Evolutionary conservation across 1,140 invertebrate species (phyloP).

Genomic region (Lordiphosa collinella): DNA sequence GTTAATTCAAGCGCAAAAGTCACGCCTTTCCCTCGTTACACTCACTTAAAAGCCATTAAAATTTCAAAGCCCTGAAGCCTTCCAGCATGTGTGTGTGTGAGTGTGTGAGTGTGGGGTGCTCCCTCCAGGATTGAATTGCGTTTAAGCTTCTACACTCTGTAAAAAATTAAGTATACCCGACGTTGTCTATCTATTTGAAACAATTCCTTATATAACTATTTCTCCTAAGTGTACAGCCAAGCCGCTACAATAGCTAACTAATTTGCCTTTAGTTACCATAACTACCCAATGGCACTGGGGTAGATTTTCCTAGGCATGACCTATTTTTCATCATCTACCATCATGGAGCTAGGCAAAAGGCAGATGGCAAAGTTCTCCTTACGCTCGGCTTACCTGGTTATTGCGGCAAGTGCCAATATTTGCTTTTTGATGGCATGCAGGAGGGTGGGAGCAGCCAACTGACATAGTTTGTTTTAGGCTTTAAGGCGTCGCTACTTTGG

Average conservation of each 20-base stretch:
- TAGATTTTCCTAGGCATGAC: conserved; percentile 22
- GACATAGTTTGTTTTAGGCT: conserved; percentile 72
- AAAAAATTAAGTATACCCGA: no score
- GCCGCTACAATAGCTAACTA: conserved; percentile 30
- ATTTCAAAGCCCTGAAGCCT: conserved; percentile 34
- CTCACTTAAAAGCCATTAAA: conserved; percentile 64
- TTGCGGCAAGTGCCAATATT: conserved; percentile 77
- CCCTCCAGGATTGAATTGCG: background rate
- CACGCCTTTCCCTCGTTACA: conserved; percentile 33
- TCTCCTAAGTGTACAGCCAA: background rate
- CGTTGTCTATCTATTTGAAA: no score
- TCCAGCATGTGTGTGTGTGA: conserved; percentile 1
- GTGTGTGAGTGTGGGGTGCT: background rate
- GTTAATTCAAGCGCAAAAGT: conserved; percentile 71
- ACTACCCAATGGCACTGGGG: background rate
- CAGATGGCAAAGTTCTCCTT: conserved; percentile 20
- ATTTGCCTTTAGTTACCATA: conserved; percentile 38
- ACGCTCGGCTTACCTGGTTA: conserved; percentile 50
- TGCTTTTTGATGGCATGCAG: conserved; percentile 40
- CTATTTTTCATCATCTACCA: conserved; percentile 47
- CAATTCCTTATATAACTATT: no score
- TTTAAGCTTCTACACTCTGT: no score
- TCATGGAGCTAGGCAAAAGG: conserved; percentile 18
- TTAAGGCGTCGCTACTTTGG: conserved; percentile 56
- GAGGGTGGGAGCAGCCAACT: conserved; percentile 27